phyloP scores from a whole-genome alignment of 2,797 vertebrate genomes.

The Molothrus aeneus region DNA sequence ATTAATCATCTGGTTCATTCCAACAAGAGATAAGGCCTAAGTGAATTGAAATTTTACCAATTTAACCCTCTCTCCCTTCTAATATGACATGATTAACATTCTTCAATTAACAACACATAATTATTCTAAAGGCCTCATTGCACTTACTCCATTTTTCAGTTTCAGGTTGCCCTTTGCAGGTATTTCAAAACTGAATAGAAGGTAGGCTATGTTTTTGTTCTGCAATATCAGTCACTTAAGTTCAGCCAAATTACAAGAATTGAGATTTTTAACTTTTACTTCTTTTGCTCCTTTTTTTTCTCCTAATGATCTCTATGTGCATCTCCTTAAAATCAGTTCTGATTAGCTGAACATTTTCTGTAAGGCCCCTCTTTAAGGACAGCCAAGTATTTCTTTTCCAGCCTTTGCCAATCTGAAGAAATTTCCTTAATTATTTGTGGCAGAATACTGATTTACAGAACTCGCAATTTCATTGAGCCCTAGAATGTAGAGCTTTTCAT shows the following conservation, averaged over 20 bases:
- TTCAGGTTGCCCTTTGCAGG: slow-evolving; percentile 60
- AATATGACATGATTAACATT: slow-evolving; percentile 89
- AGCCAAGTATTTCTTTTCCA: not conserved
- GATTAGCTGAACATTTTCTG: not conserved
- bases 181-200: slow-evolving; percentile 30
- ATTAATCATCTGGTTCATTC: slow-evolving; percentile 89
- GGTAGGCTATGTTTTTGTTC: not conserved
- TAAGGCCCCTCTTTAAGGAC: not conserved
- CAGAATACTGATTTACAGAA: not conserved
- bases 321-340: not conserved
- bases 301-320: not conserved
- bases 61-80: slow-evolving; percentile 85
- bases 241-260: not conserved
- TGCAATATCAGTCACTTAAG: not conserved
- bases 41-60: slow-evolving; percentile 85
- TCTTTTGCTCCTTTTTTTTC: not conserved
- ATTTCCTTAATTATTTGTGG: not conserved
- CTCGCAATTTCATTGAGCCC: not conserved
- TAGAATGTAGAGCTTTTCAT: not conserved
- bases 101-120: slow-evolving; percentile 85
- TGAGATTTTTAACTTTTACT: not conserved
- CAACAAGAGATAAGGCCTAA: slow-evolving; percentile 85
- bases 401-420: not conserved
- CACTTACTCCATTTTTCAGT: slow-evolving; percentile 44
- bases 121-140: slow-evolving; percentile 74